Evolutionary conservation across 2,888 invertebrate species (phyloP).

Genomic region (Epistrophella euchroma): DNA sequence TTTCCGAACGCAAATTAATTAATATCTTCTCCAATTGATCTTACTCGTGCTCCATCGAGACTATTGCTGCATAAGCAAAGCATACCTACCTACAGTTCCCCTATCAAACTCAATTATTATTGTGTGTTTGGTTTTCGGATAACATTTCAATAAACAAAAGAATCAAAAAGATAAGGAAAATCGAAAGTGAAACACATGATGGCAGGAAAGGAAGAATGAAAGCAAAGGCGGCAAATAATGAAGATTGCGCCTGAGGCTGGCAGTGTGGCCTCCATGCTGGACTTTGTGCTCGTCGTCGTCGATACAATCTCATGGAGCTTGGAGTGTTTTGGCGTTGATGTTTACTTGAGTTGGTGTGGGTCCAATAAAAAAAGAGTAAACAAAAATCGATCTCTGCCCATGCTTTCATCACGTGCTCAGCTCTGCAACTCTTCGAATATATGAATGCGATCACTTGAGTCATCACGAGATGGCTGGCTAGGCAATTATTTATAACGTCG

Average conservation of each 20-base stretch:
- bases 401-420: conserved; percentile 73
- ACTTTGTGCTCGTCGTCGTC: conserved; percentile 43
- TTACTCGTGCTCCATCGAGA: conserved; percentile 18
- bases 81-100: background rate
- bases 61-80: background rate
- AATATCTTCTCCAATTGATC: conserved; percentile 67
- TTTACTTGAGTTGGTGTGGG: conserved; percentile 11
- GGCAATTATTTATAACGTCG: conserved; percentile 43
- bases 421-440: conserved; percentile 3
- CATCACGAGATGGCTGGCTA: conserved; percentile 65
- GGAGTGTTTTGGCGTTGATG: background rate
- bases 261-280: background rate
- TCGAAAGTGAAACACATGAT: conserved; percentile 30
- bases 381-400: conserved; percentile 36
- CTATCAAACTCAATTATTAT: conserved; percentile 17
- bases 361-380: conserved; percentile 33
- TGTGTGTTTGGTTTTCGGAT: conserved; percentile 9
- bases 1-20: conserved; percentile 54
- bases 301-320: conserved; percentile 11
- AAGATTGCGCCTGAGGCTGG: background rate
- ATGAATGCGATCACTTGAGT: conserved; percentile 65
- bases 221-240: background rate
- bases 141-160: conserved; percentile 43
- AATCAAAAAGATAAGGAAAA: conserved; percentile 22
- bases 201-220: background rate